Evolutionary conservation across 2,888 invertebrate genomes (phyloP).

Genomic region (Muschampia plurimacula): DNA sequence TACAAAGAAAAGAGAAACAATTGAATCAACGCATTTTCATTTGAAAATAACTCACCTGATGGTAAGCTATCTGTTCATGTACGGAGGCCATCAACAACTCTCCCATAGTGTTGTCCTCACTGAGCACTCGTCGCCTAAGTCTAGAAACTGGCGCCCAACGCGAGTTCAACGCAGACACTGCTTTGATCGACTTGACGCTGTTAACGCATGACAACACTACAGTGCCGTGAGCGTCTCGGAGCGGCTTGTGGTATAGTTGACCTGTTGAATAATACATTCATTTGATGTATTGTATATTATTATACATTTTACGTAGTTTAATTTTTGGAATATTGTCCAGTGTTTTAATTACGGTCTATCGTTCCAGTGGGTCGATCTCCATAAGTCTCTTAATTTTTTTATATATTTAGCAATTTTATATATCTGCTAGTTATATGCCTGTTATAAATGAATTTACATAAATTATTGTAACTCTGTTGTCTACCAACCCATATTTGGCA

Average conservation of each 20-base stretch:
- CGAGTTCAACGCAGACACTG: conserved; percentile 95
- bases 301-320: no score
- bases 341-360: no score
- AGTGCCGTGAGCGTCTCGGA: conserved; percentile 95
- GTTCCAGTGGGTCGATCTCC: no score
- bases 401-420: no score
- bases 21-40: background rate
- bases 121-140: conserved; percentile 91
- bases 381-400: no score
- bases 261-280: conserved; percentile 66
- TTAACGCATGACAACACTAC: conserved; percentile 96
- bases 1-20: no score
- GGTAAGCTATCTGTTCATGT: conserved; percentile 90
- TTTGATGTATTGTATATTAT: no score
- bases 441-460: no score
- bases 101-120: conserved; percentile 90
- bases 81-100: conserved; percentile 95
- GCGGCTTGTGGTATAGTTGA: conserved; percentile 96
- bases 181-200: conserved; percentile 90
- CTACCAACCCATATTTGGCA: no score
- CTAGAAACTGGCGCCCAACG: conserved; percentile 97
- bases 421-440: no score
- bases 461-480: no score
- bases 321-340: no score
- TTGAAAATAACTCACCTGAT: conserved; percentile 69